These are phyloP conservation scores for Ophioninae sp. DNA, from an alignment of 2,888 invertebrate species.

Conservation along the genomic window DNA sequence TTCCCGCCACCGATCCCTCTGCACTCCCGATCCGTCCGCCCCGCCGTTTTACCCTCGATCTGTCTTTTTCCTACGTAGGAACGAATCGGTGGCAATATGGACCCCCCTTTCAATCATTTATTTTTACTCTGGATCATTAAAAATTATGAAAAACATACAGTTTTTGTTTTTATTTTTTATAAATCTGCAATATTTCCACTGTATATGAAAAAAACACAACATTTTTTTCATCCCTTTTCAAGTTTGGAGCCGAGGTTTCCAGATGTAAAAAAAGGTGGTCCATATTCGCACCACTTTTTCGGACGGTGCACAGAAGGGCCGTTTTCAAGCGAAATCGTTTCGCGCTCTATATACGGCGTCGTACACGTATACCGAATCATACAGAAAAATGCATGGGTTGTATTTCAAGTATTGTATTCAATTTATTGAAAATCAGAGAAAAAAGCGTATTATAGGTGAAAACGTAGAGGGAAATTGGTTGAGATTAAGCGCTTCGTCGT, in stretches of 20 bases:
- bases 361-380: background rate
- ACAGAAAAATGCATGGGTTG: background rate
- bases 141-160: no score
- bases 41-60: background rate
- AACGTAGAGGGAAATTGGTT: background rate
- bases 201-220: background rate
- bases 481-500: background rate
- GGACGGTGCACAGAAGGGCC: no score
- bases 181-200: background rate
- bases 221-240: background rate
- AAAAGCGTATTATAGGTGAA: background rate
- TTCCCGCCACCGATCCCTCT: conserved; percentile 70
- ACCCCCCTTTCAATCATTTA: background rate
- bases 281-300: background rate
- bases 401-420: background rate
- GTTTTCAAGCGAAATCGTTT: no score
- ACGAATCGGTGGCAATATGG: background rate
- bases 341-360: no score
- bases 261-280: background rate
- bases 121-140: background rate
- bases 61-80: background rate
- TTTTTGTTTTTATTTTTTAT: no score
- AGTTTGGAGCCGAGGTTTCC: background rate
- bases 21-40: background rate
- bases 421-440: background rate